Evolutionary conservation across 1,140 invertebrate genomes (phyloP), one percentile per base, ranked within the genome.

Genomic region (Pogonomyrmex barbatus): DNA sequence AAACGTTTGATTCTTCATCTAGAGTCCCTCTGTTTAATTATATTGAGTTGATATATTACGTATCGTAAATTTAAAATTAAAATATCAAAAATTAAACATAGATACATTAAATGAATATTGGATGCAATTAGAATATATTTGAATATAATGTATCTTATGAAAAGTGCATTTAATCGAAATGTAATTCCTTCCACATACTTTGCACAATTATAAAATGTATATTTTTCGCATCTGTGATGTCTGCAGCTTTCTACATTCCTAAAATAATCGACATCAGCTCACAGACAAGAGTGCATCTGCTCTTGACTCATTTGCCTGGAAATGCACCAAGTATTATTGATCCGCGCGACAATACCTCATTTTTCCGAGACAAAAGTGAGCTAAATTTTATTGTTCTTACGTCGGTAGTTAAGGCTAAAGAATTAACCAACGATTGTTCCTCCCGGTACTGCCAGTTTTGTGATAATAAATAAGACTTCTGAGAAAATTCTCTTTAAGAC

Each of bases 311-410:
- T 88, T 91, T 89, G 67, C 87, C 84, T 82, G 82, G 54, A 85
- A 90, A 90, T 83, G 58, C 77, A 50, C 54, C 52, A 88, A 54
- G 63, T 85, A 71, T 84, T 87, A 56, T 89, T 94, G 93, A 94
- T 92, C 93, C 92, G 92, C 89, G 81, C 91, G 87, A 91, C 93
- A 94, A 94, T 94, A 94, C 93, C 91, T 94, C 94, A 94, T 95
- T 95, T 94, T 95, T 95, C 91, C 87, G 81, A 86, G 91, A 95
- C 93, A 95, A 95, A 95, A 94, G 94, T 91, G 83, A 90, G 88
- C 89, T 93, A 94, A 95, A 95, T 95, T 93, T 93, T 94, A 95
- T 95, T 95, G 93, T 95, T 95, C 93, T 93, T 94, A 93, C 91
- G 93, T 89, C 91, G 92, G 94, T 95, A 94, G 95, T 95, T 95